Conservation (phyloP, 1,140 invertebrate species). For the Caenorhabditis elegans region DNA sequence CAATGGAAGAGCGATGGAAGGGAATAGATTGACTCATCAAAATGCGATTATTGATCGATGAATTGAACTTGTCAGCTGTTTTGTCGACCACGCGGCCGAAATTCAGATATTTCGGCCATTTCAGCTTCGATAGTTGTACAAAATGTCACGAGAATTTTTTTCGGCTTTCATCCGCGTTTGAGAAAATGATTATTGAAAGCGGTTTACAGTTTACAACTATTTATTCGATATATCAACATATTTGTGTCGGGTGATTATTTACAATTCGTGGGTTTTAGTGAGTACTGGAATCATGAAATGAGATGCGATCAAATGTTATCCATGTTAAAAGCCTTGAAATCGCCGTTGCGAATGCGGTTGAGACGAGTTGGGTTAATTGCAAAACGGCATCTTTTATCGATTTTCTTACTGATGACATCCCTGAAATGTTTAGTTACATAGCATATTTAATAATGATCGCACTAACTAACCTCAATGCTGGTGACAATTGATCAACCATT, state of each 20-base stretch:
- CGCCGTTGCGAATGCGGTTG: background rate
- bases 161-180: background rate
- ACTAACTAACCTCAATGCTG: background rate
- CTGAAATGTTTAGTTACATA: background rate
- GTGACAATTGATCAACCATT: slow-evolving; percentile 3
- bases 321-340: background rate
- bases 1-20: background rate
- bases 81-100: background rate
- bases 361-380: background rate
- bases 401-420: background rate
- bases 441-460: background rate
- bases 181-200: too few relatives aligned
- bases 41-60: background rate
- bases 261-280: too few relatives aligned
- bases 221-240: background rate
- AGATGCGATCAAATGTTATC: background rate
- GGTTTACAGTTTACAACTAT: too few relatives aligned
- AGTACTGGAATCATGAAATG: too few relatives aligned
- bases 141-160: background rate
- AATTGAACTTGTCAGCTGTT: background rate
- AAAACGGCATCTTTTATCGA: slow-evolving; percentile 21
- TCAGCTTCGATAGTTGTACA: too few relatives aligned
- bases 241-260: background rate
- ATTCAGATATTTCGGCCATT: background rate
- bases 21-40: slow-evolving; percentile 3